Evolutionary conservation across 2,888 invertebrate species (phyloP), one percentile per base, ranked within the genome.

Genomic region (Sipunculus nudus): DNA sequence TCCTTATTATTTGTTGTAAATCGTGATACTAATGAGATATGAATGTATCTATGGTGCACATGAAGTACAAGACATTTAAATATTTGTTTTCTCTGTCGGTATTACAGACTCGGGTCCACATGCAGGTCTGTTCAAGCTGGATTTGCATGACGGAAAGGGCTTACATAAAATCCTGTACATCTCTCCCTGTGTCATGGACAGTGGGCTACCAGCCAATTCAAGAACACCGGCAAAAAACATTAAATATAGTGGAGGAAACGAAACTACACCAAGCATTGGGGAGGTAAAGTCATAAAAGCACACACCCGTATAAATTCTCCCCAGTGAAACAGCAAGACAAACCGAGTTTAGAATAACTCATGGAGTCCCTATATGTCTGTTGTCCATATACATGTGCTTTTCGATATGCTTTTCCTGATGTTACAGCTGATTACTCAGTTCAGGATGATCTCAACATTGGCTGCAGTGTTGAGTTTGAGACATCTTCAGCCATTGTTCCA

Each of bases 41-140:
- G n/a, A n/a, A n/a, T n/a, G n/a, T n/a, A n/a, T n/a, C n/a, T n/a
- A n/a, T n/a, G n/a, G n/a, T n/a, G n/a, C n/a, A n/a, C n/a, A n/a
- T n/a, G n/a, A n/a, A n/a, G n/a, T n/a, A n/a, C n/a, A n/a, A n/a
- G n/a, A n/a, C n/a, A n/a, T n/a, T n/a, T n/a, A n/a, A n/a, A n/a
- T 43, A 16, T 16, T 16, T 8, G 10, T 47, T 8, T 8, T 50
- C n/a, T 35, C n/a, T n/a, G n/a, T n/a, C n/a, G n/a, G 13, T 21
- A 8, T 13, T 10, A 16, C 39, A 54, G 54, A 23, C 46, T 54
- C 8, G 46, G 54, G 13, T n/a, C 16, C 8, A 5, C 54, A 21
- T 54, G 54, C 46, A 21, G 31, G 45, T 8, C 54, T 54, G 5
- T 54, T 54, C 32, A 47, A 54, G 25, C 5, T 54, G 6, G 54